A percentile compares a stretch with the other conserved stretches of the same genome.
phyloP scores from a whole-genome alignment of 2,113 vertebrate species.

The Amblyornis subalaris region DNA sequence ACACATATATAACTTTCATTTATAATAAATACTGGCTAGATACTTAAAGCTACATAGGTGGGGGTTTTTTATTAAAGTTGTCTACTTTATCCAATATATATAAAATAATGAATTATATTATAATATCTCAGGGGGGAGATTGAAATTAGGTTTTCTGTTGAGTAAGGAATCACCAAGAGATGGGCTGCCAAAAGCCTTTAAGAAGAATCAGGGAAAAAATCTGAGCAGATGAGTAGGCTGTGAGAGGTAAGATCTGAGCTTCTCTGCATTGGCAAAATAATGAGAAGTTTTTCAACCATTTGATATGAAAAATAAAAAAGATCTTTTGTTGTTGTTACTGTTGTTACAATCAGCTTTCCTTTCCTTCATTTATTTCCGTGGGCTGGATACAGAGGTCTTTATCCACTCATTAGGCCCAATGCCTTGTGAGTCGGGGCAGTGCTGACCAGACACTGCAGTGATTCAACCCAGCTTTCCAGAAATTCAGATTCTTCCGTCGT shows the following conservation, averaged over 20 bases:
- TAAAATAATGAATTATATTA: neutral
- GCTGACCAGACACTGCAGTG: accelerated
- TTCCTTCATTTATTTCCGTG: neutral
- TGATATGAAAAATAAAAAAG: neutral
- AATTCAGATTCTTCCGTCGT: neutral
- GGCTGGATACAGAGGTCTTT: neutral
- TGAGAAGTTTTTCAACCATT: neutral
- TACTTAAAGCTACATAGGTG: neutral
- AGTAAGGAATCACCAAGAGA: neutral
- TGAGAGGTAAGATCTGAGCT: neutral
- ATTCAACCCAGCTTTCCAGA: neutral
- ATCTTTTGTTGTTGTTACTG: neutral
- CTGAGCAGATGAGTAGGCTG: neutral
- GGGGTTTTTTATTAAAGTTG: neutral
- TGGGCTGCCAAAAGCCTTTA: neutral
- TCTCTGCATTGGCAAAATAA: neutral
- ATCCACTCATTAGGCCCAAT: neutral
- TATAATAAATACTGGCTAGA: neutral
- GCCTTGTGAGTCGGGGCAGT: accelerated
- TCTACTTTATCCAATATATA: neutral
- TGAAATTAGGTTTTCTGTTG: neutral
- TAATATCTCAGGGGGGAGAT: neutral
- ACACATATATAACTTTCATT: neutral
- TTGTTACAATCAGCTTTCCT: neutral
- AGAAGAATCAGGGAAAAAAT: neutral